Evolutionary conservation across 2,113 vertebrate species (phyloP).

Genomic region (Rattus rattus): DNA sequence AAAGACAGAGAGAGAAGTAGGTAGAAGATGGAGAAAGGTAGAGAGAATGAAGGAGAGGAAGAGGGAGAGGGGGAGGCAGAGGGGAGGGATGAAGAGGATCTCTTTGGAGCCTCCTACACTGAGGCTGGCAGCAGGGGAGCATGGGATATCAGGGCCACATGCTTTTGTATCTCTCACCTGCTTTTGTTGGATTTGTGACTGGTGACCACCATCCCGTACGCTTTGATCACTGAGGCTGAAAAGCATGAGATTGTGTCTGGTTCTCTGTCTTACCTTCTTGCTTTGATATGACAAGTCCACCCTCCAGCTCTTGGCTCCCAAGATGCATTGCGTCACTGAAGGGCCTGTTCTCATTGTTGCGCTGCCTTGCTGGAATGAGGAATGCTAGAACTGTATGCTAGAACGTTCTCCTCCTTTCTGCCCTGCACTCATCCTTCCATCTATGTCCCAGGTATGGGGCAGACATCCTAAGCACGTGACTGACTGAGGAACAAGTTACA

Average conservation of each 20-base stretch:
- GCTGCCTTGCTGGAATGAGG: not conserved
- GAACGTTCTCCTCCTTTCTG: not conserved
- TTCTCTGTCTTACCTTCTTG: not conserved
- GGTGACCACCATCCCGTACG: not conserved
- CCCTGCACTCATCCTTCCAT: not conserved
- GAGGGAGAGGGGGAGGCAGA: not conserved
- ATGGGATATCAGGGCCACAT: rapidly evolving
- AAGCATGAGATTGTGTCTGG: not conserved
- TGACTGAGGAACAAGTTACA: not conserved
- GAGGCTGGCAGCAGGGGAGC: not conserved
- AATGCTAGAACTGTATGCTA: not conserved
- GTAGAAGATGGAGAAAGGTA: rapidly evolving
- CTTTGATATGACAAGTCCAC: not conserved
- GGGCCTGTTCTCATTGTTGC: not conserved
- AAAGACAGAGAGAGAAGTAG: not conserved
- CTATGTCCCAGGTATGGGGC: not conserved
- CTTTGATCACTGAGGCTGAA: not conserved
- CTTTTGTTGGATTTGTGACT: not conserved
- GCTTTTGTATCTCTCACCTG: not conserved
- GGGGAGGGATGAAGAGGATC: not conserved
- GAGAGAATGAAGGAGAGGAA: not conserved
- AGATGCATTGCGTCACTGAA: not conserved
- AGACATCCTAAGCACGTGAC: not conserved
- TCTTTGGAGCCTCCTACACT: not conserved
- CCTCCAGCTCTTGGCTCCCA: not conserved